Percentiles rank a stretch among this genome's conserved stretches.
Conservation (phyloP, 2,113 vertebrate species). For the Pyxicephalus adspersus region DNA sequence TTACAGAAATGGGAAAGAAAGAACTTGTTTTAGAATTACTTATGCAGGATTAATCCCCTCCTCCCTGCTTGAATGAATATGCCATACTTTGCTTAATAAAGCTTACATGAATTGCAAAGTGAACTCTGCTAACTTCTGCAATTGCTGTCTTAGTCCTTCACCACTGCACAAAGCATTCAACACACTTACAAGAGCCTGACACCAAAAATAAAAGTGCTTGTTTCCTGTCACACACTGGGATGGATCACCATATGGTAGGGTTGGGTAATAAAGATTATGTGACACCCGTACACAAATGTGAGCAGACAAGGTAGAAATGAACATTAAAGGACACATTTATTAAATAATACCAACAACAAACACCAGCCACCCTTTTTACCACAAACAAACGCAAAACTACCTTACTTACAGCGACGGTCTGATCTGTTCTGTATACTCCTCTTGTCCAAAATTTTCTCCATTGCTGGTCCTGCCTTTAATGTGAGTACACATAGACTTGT, state of each 20-base stretch:
- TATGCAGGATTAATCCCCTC: slow-evolving; percentile 81
- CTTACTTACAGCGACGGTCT: too few relatives aligned
- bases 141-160: slow-evolving; percentile 64
- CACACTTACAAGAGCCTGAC: slow-evolving; percentile 62
- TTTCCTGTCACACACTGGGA: slow-evolving; percentile 11
- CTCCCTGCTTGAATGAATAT: slow-evolving; percentile 74
- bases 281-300: too few relatives aligned
- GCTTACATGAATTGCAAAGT: slow-evolving; percentile 79
- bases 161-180: slow-evolving; percentile 63
- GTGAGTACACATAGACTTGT: too few relatives aligned
- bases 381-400: too few relatives aligned
- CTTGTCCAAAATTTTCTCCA: too few relatives aligned
- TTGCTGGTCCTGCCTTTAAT: too few relatives aligned
- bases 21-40: slow-evolving; percentile 81
- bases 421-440: too few relatives aligned
- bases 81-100: slow-evolving; percentile 78
- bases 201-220: slow-evolving; percentile 65
- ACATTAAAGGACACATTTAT: too few relatives aligned
- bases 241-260: slow-evolving; percentile 13
- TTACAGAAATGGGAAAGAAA: slow-evolving; percentile 83
- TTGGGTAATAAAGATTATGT: too few relatives aligned
- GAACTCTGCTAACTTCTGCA: slow-evolving; percentile 66
- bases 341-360: too few relatives aligned
- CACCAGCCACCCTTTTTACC: too few relatives aligned
- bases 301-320: too few relatives aligned